Base-by-base conservation (phyloP, 2,888 invertebrate genomes). In the Apotomis betuletana region DNA sequence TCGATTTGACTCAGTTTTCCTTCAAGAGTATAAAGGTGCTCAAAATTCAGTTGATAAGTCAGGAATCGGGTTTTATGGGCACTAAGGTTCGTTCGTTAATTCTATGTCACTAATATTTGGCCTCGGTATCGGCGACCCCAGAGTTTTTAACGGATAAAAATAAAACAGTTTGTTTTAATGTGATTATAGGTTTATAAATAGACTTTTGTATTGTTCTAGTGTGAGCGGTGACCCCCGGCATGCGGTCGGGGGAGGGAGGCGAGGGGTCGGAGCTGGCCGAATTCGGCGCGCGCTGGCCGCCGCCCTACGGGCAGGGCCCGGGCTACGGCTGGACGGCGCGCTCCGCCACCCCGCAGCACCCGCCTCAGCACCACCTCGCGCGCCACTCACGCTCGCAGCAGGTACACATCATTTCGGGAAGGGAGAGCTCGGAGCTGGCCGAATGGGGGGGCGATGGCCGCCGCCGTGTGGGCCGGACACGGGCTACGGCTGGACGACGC, bases 191-290 rank as follows among this genome's bases (percentile, higher is more conserved):
- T 49, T 49, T 49, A 10, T 49, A 51, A 41, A 10, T 5, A 60
- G 12, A 15, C 12, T 38, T 51, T 9, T 78, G 57, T 78, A 79
- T 80, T 75, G 79, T 74, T 77, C 2, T 79, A 91, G 92, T 80
- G 84, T 79, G 79, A 79, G 81, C 79, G 81, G 87, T 84, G 87
- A 87, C 91, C 94, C 94, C 94, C 91, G 94, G 93, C 91, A 93
- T 94, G 91, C 92, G 94, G 91, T 92, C 94, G 90, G 92, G 94
- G 91, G 92, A 91, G 90, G 92, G 85, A 88, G 92, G 90, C 87
- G 94, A 90, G 94, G 94, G 89, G 83, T 92, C 93, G 79, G 93
- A 93, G 90, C 90, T 93, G 87, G 91, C 92, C 85, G 93, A 92
- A 90, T 89, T 93, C 80, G 91, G 93, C 79, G 88, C 92, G 87